Evolutionary conservation across 1,140 invertebrate species (phyloP).

Genomic region (Drosophila prosaltans): DNA sequence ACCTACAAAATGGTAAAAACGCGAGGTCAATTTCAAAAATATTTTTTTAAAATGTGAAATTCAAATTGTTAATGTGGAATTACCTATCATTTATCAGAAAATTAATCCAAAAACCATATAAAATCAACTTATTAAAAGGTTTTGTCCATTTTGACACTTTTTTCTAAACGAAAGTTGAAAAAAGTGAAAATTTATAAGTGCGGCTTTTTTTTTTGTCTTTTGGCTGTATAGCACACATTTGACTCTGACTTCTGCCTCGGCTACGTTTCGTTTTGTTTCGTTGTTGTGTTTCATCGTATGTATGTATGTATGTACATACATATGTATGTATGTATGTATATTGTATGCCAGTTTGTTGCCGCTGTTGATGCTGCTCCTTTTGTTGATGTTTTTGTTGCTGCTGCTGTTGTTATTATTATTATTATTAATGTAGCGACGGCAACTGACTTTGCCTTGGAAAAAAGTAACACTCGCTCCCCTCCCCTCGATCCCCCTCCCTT

Average conservation of each 20-base stretch:
- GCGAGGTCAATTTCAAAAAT: too few relatives aligned
- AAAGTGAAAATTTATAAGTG: too few relatives aligned
- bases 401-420: constrained; percentile 18
- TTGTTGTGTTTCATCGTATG: constrained; percentile 8
- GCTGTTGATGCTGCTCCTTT: neutral
- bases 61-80: too few relatives aligned
- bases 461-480: neutral
- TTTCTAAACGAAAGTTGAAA: too few relatives aligned
- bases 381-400: constrained; percentile 32
- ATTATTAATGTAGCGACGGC: constrained; percentile 54
- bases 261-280: neutral
- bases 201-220: too few relatives aligned
- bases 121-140: too few relatives aligned
- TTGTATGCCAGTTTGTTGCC: constrained; percentile 43
- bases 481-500: neutral
- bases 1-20: too few relatives aligned
- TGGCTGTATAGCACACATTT: constrained; percentile 20
- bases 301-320: too few relatives aligned
- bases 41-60: too few relatives aligned
- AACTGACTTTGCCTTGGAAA: constrained; percentile 20
- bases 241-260: neutral
- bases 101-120: too few relatives aligned
- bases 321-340: neutral
- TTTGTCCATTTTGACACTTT: too few relatives aligned
- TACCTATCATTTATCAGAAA: too few relatives aligned